Base-by-base conservation (phyloP, 2,797 vertebrate species). In the Carcharodon carcharias region DNA sequence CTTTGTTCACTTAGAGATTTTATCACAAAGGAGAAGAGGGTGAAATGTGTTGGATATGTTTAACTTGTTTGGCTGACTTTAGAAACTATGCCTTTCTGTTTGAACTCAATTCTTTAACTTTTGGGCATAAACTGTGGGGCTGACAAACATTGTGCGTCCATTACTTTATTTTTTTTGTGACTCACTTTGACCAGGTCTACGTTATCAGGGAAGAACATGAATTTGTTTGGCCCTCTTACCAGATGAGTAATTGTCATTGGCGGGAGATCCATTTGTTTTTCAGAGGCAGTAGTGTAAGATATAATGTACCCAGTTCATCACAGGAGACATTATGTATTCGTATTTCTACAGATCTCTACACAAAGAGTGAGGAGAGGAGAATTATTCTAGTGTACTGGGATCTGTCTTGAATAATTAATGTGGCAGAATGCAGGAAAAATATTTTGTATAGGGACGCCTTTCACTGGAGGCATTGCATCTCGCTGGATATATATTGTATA, bases 331-430 rank as follows among this genome's bases (percentile, higher is more conserved):
- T 96, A 96, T 94, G 96, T 96, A 97, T 96, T 97, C 77, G 16
- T 95, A 96, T 58, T 58, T 95, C 96, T 88, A 31, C 0, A 0
- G 82, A 71, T 88, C 96, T 95, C 96, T 89, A 69, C 40, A 21
- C 71, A 31, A 16, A 89, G 87, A 89, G 87, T 89, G 87, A 89
- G 50, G 9, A 91, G 54, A 89, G 56, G 54, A 91, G 31, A 28
- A 31, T 92, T 92, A 92, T n/a, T 63, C 89, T 67, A 56, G 96
- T 63, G 18, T 96, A 96, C 96, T 97, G 96, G 96, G 96, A 97
- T 96, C 93, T 97, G 96, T 96, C 97, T 96, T 85, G 96, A 95
- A 82, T 96, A 97, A 97, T 97, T 97, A 97, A 96, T 28, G 0
- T 97, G 21, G 71, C 35, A 71, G 40, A 35, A 23, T 50, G 54